These are phyloP conservation scores for Botrylloides violaceus DNA, from an alignment of 23 tunicate species.

Conservation along the genomic window DNA sequence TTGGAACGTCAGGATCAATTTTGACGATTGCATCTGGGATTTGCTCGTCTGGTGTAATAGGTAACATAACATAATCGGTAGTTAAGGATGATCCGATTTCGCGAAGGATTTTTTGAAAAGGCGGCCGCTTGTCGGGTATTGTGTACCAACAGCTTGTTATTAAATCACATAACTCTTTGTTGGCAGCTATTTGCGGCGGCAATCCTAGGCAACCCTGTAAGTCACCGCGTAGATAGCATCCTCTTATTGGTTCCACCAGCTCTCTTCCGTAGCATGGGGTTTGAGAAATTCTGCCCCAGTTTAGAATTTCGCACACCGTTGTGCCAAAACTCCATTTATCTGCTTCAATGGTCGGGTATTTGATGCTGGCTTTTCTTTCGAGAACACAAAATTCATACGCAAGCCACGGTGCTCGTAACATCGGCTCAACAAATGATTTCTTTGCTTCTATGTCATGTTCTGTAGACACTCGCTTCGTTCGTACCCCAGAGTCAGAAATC, in stretches of 20 bases:
- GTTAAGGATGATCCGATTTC: conserved; percentile 40
- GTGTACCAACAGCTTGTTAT: conserved; percentile 50
- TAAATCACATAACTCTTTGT: conserved; percentile 1
- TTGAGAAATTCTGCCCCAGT: conserved; percentile 11
- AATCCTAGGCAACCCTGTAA: conserved; percentile 10
- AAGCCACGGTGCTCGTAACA: conserved; percentile 76
- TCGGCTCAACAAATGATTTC: conserved; percentile 27
- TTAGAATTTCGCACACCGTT: conserved; percentile 70
- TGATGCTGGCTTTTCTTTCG: not conserved
- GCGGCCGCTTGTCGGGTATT: conserved; percentile 39
- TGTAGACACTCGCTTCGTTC: conserved; percentile 10
- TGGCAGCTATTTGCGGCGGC: conserved; percentile 31
- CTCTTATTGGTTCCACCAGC: conserved; percentile 20
- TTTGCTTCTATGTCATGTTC: not conserved
- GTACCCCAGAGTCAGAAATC: conserved; percentile 70
- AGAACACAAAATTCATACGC: conserved; percentile 64
- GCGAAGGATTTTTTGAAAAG: conserved; percentile 60
- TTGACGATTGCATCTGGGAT: conserved; percentile 1
- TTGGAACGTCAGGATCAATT: conserved; percentile 36
- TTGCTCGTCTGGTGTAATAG: conserved; percentile 3
- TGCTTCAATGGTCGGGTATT: conserved; percentile 31
- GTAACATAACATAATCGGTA: conserved; percentile 5
- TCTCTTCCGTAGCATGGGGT: conserved; percentile 10
- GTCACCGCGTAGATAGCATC: conserved; percentile 5
- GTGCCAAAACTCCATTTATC: conserved; percentile 93